A percentile compares a stretch with the other conserved stretches of the same genome.
phyloP scores from a whole-genome alignment of 2,113 vertebrate species.

The Chionomys nivalis region DNA sequence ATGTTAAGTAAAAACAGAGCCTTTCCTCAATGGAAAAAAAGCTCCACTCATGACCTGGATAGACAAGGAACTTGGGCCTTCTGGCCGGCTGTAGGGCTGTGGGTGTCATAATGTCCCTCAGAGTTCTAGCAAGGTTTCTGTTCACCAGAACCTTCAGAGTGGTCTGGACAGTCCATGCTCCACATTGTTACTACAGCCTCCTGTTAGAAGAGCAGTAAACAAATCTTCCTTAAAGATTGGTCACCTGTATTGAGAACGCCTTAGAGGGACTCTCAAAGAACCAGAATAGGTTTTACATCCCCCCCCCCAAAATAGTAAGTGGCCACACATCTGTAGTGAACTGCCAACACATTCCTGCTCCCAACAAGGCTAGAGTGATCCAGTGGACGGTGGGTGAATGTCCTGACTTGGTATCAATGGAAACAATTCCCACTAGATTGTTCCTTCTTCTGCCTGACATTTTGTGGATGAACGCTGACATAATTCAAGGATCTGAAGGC shows the following conservation, averaged over 20 bases:
- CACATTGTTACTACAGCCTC: neutral
- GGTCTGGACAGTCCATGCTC: neutral
- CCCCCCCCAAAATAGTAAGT: neutral
- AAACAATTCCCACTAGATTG: neutral
- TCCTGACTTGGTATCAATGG: neutral
- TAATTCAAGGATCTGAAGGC: neutral
- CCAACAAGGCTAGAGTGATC: neutral
- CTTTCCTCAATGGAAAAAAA: constrained; percentile 32
- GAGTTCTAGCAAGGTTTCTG: neutral
- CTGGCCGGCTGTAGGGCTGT: neutral
- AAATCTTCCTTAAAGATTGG: neutral
- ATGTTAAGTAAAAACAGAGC: neutral
- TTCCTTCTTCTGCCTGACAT: neutral
- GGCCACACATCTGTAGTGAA: neutral
- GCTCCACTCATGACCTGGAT: neutral
- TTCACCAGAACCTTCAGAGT: neutral
- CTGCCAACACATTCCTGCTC: neutral
- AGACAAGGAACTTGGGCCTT: neutral
- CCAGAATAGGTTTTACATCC: constrained; percentile 6
- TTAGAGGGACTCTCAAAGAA: neutral
- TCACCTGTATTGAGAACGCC: neutral
- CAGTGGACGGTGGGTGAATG: neutral
- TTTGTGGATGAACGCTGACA: neutral
- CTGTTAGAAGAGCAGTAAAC: neutral
- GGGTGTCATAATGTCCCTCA: neutral